Base-by-base conservation (phyloP, 1,140 invertebrate genomes). In the Procambarus clarkii region DNA sequence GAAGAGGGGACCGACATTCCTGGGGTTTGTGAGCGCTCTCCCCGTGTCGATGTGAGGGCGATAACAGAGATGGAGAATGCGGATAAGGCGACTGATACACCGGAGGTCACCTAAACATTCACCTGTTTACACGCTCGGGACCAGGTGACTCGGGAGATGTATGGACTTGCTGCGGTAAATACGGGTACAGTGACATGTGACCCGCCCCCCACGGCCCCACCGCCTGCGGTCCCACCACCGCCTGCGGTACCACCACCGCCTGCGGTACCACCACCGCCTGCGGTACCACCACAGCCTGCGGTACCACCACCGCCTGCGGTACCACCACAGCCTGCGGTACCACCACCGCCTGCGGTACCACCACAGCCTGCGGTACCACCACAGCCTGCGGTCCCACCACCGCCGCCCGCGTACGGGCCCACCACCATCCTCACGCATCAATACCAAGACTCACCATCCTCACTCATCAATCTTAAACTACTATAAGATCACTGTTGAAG, bases 61-160 rank as follows among this genome's bases (percentile, higher is more conserved):
- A 82, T 82, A 82, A 82, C 45, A 45, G 21, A 50, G 80, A 82
- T 82, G 2, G 11, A 34, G 21, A 21, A 5, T 21, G 21, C 0
- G n/a, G 80, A 82, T 82, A 60, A n/a, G 21, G 3, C 0, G 21
- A 54, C 80, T 82, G 80, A 82, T 82, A 60, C 80, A 34, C 80
- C 18, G 9, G 50, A 34, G 4, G 3, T 44, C 80, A 60, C 80
- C 77, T 79, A 79, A 79, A 79, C 77, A 79, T 50, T 50, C 80
- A 60, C 80, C 50, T 82, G 80, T 82, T 60, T 82, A 82, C 50
- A 82, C 80, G 80, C 50, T 15, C 18, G 8, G 50, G 18, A 44
- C 45, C 45, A 50, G 45, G 45, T 79, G 48, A 18, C 8, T 54
- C 9, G 79, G 50, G 79, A 54, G 79, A 80, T 2, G 13, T 80